Percentiles rank a stretch among this genome's conserved stretches.
Evolutionary conservation across 2,888 invertebrate species (phyloP).

Genomic region (Drosophila maculinotata): DNA sequence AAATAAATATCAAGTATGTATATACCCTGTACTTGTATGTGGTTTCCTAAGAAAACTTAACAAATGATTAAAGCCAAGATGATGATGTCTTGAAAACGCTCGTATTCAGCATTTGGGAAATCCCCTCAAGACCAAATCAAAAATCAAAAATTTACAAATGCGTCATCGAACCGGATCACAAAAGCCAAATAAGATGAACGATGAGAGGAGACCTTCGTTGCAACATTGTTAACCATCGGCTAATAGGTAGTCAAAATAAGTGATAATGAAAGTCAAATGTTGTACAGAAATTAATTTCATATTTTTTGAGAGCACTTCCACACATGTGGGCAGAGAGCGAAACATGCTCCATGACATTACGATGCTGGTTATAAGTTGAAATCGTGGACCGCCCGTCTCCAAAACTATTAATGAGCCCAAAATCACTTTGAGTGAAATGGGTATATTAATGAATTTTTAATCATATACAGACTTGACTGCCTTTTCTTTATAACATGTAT

Average conservation of each 20-base stretch:
- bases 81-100: constrained; percentile 5
- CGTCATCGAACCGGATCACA: constrained; percentile 50
- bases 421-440: constrained; percentile 30
- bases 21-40: not conserved
- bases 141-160: constrained; percentile 30
- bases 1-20: too few relatives aligned
- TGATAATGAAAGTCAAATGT: constrained; percentile 62
- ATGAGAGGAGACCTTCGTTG: constrained; percentile 61
- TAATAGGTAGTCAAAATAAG: constrained; percentile 55
- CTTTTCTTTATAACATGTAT: constrained; percentile 9
- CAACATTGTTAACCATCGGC: constrained; percentile 49
- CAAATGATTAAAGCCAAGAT: not conserved
- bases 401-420: constrained; percentile 28
- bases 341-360: constrained; percentile 25
- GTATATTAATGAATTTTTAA: constrained; percentile 23
- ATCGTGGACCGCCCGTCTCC: constrained; percentile 16
- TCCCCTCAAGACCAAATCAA: constrained; percentile 33
- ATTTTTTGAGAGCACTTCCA: constrained; percentile 29
- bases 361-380: constrained; percentile 12
- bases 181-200: constrained; percentile 11
- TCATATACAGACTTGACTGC: constrained; percentile 9
- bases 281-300: constrained; percentile 10
- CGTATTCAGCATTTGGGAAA: constrained; percentile 56
- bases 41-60: constrained; percentile 12
- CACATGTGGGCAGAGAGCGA: constrained; percentile 34